phyloP scores from a whole-genome alignment of 2,888 invertebrate species.

The Tachina lurida region DNA sequence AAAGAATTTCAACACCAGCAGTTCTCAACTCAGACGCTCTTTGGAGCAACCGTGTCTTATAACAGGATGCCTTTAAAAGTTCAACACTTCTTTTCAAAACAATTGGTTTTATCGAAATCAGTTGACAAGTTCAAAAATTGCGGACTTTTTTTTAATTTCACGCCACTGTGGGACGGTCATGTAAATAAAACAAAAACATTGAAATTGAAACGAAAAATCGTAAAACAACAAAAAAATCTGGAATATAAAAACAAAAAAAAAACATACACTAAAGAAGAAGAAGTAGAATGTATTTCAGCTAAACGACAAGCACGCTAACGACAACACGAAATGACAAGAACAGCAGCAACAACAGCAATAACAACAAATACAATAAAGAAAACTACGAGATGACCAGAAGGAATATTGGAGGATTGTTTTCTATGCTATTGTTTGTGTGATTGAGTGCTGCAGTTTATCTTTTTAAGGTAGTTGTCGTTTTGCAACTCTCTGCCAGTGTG shows the following conservation, averaged over 20 bases:
- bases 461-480: slow-evolving; percentile 23
- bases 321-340: slow-evolving; percentile 70
- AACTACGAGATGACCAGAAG: slow-evolving; percentile 80
- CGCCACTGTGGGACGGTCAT: too few species aligned
- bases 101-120: too few species aligned
- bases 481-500: slow-evolving; percentile 33
- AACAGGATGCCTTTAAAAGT: too few species aligned
- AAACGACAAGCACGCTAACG: slow-evolving; percentile 80
- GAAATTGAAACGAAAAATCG: slow-evolving; percentile 36
- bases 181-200: slow-evolving; percentile 42
- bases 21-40: too few species aligned
- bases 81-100: too few species aligned
- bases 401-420: slow-evolving; percentile 79
- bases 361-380: slow-evolving; percentile 51
- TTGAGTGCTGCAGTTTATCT: slow-evolving; percentile 26
- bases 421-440: slow-evolving; percentile 70
- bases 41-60: too few species aligned
- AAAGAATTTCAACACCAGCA: too few species aligned
- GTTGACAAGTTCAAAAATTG: too few species aligned
- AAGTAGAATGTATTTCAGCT: slow-evolving; percentile 76
- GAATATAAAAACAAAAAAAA: slow-evolving; percentile 10
- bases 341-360: neutral
- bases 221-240: slow-evolving; percentile 29
- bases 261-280: slow-evolving; percentile 62
- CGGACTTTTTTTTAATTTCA: too few species aligned